Evolutionary conservation across 2,888 invertebrate genomes (phyloP).

Genomic region (Sarcophaga caerulescens): DNA sequence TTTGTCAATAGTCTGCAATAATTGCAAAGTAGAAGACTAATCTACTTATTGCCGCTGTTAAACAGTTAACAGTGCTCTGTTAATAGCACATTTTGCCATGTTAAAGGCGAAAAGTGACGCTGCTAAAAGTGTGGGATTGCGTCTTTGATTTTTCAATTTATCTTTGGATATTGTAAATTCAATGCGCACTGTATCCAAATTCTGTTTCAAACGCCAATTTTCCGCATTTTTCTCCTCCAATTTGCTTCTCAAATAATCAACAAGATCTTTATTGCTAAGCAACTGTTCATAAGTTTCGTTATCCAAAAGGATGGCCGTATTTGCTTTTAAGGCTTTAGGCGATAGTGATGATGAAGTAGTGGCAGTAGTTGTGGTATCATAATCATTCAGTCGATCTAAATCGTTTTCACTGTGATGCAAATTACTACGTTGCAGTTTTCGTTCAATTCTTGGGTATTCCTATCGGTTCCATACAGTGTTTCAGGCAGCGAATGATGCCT

Average conservation of each 20-base stretch:
- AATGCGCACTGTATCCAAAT: constrained; percentile 75
- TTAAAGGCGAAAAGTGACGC: too few relatives aligned
- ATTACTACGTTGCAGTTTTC: constrained; percentile 3
- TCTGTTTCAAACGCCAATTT: constrained; percentile 73
- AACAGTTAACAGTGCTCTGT: too few relatives aligned
- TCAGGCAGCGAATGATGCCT: constrained; percentile 77
- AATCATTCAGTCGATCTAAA: constrained; percentile 51
- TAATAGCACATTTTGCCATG: too few relatives aligned
- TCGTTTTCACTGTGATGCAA: constrained; percentile 50
- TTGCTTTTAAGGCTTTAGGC: constrained; percentile 33
- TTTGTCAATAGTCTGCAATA: too few relatives aligned
- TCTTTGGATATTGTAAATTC: constrained; percentile 74
- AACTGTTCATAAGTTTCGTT: constrained; percentile 70
- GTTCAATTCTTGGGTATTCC: constrained; percentile 23
- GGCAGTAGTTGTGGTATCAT: constrained; percentile 47
- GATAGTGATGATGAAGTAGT: constrained; percentile 42
- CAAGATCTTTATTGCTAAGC: constrained; percentile 71
- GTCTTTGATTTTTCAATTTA: constrained; percentile 71
- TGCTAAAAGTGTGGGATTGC: too few relatives aligned
- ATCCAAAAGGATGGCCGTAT: constrained; percentile 60
- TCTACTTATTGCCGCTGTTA: too few relatives aligned
- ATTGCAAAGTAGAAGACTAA: too few relatives aligned
- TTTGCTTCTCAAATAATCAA: constrained; percentile 73
- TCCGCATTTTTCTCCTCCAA: constrained; percentile 74
- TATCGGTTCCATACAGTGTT: constrained; percentile 65